Evolutionary conservation across 2,888 invertebrate genomes (phyloP).

Genomic region (Macrophya annulata): DNA sequence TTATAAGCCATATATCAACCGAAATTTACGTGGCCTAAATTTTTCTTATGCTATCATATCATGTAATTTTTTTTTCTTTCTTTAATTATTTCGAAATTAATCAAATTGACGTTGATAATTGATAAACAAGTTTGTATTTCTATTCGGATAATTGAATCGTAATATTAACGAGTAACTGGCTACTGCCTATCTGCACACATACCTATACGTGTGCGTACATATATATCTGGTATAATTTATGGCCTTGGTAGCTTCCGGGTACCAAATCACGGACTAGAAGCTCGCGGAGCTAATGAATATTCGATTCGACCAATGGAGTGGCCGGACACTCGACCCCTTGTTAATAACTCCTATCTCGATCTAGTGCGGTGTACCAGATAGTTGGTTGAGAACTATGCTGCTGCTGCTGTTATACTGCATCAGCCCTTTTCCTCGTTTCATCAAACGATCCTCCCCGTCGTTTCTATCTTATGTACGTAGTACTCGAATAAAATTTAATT

Average conservation of each 20-base stretch:
- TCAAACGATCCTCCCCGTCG: background rate
- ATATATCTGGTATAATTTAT: background rate
- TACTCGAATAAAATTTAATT: background rate
- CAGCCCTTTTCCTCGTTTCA: background rate
- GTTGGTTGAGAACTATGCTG: background rate
- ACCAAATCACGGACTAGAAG: background rate
- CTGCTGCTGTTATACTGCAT: background rate
- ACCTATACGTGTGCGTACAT: background rate
- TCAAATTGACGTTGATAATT: background rate
- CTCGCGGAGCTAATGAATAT: conserved; percentile 2
- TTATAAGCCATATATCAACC: background rate
- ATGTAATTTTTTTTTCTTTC: background rate
- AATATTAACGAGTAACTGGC: background rate
- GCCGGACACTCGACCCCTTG: conserved; percentile 9
- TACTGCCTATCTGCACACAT: too few relatives aligned
- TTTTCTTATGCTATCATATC: background rate
- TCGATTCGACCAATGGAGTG: background rate
- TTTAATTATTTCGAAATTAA: background rate
- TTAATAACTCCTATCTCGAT: conserved; percentile 17
- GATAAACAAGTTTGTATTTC: background rate
- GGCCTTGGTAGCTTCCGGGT: background rate
- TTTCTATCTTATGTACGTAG: background rate
- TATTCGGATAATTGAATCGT: background rate
- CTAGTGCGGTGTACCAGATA: background rate
- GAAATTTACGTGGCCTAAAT: background rate